Conservation (phyloP, 1,140 invertebrate species). For the Drosophila suzukii region DNA sequence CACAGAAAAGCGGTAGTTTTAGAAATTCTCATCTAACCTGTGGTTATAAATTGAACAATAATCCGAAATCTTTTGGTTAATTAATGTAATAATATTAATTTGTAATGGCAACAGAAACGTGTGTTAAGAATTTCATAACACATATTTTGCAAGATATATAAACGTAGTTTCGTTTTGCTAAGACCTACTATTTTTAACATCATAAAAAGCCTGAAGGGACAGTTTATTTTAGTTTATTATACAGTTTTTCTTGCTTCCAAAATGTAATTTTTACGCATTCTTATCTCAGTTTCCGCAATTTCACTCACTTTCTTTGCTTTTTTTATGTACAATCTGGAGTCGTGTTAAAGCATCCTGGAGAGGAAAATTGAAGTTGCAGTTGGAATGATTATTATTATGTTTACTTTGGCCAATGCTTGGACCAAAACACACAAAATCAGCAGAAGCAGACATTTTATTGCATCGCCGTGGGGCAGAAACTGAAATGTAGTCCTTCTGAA, state of each 20-base stretch:
- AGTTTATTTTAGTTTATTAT: neutral
- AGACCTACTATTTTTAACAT: neutral
- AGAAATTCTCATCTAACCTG: neutral
- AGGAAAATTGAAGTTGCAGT: conserved; percentile 45
- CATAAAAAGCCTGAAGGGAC: neutral
- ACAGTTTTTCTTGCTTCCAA: neutral
- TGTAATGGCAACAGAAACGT: neutral
- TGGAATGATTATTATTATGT: conserved; percentile 56
- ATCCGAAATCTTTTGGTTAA: too few relatives aligned
- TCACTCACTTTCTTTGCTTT: conserved; percentile 3
- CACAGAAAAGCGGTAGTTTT: neutral
- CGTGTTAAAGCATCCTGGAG: conserved; percentile 19
- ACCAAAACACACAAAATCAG: conserved; percentile 16
- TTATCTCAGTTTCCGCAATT: neutral
- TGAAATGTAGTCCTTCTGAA: conserved; percentile 7
- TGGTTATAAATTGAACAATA: neutral
- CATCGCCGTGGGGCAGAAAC: conserved; percentile 42
- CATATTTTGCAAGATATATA: too few relatives aligned
- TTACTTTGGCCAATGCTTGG: conserved; percentile 57
- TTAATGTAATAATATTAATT: too few relatives aligned
- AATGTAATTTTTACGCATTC: neutral
- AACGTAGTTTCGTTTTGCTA: neutral
- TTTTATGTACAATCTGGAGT: neutral
- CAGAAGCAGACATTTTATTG: conserved; percentile 52
- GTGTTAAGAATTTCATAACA: too few relatives aligned